Evolutionary conservation across 2,797 vertebrate species (phyloP).

Genomic region (Scyliorhinus canicula): DNA sequence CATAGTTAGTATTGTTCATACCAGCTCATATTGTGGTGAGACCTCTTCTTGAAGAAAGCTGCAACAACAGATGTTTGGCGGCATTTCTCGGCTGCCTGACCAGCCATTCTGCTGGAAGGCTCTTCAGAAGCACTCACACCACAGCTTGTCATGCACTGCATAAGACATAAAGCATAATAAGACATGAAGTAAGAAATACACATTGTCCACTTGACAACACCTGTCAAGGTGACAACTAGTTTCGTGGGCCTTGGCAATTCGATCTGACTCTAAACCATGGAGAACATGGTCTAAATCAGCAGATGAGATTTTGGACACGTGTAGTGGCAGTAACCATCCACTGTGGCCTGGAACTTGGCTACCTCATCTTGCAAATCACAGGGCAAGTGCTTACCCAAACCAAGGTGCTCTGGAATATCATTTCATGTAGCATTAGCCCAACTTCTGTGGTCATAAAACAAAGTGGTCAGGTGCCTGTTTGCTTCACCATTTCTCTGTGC

Average conservation of each 20-base stretch:
- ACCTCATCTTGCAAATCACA: neutral
- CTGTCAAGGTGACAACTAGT: neutral
- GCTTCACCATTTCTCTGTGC: neutral
- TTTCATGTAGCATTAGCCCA: neutral
- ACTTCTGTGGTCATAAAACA: neutral
- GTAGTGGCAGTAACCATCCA: neutral
- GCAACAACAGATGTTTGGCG: neutral
- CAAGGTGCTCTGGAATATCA: neutral
- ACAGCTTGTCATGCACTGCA: neutral
- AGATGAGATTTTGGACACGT: neutral
- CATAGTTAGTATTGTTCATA: neutral
- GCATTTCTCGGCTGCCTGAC: neutral
- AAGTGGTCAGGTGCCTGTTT: neutral
- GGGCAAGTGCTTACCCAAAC: neutral
- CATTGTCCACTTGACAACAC: neutral
- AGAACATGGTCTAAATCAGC: neutral
- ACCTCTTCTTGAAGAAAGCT: neutral
- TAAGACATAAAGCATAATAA: neutral
- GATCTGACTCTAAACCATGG: neutral
- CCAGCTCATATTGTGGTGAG: no score
- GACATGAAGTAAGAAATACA: neutral
- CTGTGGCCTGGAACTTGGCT: neutral
- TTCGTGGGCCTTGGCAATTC: neutral
- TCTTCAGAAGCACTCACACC: neutral
- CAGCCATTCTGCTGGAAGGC: neutral